These are phyloP conservation scores for Galbula dea DNA, from an alignment of 2,113 vertebrate genomes.

Conservation along the genomic window DNA sequence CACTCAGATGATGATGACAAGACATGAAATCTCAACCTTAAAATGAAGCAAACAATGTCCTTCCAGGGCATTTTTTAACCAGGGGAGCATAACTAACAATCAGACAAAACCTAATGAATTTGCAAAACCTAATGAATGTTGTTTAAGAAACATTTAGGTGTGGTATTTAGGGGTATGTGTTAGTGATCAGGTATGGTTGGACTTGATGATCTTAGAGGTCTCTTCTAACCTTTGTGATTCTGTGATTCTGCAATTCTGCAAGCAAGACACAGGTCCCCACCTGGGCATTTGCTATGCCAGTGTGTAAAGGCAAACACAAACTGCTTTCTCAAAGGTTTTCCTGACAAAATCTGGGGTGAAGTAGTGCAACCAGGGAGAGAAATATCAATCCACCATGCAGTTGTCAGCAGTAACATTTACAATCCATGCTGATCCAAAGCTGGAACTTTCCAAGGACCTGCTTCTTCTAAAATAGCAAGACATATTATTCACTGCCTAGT, in stretches of 20 bases:
- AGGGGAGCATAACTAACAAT: background rate
- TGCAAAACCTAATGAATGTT: too few relatives aligned
- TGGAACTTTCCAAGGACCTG: background rate
- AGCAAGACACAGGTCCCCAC: background rate
- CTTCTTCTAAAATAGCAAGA: background rate
- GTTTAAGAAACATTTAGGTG: too few relatives aligned
- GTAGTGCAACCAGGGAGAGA: background rate
- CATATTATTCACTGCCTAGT: background rate
- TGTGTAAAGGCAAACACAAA: background rate
- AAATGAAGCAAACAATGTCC: background rate
- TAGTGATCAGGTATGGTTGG: too few relatives aligned
- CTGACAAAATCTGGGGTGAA: background rate
- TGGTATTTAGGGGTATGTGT: too few relatives aligned
- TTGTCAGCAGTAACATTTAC: background rate
- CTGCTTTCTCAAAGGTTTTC: background rate
- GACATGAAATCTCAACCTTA: background rate
- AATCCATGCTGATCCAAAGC: background rate
- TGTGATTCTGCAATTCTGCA: too few relatives aligned
- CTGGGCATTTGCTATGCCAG: background rate
- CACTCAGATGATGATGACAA: background rate
- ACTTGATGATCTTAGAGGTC: too few relatives aligned
- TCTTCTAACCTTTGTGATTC: too few relatives aligned
- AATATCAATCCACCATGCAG: rapidly evolving
- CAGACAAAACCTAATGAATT: background rate
- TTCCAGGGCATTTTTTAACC: background rate